phyloP scores from a whole-genome alignment of 2,888 invertebrate genomes.

The Lasioglossum malachurum region DNA sequence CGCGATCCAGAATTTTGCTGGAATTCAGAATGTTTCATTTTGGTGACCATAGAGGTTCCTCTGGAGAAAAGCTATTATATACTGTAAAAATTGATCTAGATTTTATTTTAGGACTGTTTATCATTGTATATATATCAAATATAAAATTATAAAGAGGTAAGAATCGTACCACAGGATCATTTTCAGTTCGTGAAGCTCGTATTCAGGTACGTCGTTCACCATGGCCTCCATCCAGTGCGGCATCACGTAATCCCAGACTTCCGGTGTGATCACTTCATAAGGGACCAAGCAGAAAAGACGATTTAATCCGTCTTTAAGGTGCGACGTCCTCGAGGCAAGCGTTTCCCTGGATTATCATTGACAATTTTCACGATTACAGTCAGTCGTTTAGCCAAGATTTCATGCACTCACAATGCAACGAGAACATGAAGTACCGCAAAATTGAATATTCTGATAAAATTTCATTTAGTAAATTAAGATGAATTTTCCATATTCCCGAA shows the following conservation, averaged over 20 bases:
- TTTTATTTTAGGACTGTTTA: too few species aligned
- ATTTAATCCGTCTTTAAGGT: slow-evolving; percentile 97
- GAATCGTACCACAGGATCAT: slow-evolving; percentile 89
- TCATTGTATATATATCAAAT: too few species aligned
- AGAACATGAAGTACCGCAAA: too few species aligned
- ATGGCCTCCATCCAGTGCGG: slow-evolving; percentile 99
- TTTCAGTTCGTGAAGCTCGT: slow-evolving; percentile 93
- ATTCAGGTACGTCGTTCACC: slow-evolving; percentile 95
- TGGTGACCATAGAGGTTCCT: too few species aligned
- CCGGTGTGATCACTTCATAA: slow-evolving; percentile 98
- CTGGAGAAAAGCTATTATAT: too few species aligned
- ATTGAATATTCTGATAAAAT: too few species aligned
- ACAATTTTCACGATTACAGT: not conserved
- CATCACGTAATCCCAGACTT: slow-evolving; percentile 99
- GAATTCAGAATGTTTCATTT: not conserved
- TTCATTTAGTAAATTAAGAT: too few species aligned
- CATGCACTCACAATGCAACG: too few species aligned
- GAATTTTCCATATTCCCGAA: too few species aligned
- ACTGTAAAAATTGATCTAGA: too few species aligned
- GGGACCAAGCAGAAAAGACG: slow-evolving; percentile 98
- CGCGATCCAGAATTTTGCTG: slow-evolving; percentile 98
- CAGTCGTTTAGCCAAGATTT: too few species aligned
- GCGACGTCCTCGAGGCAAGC: slow-evolving; percentile 93
- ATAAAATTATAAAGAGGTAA: too few species aligned
- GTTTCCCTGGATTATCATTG: slow-evolving; percentile 88